Evolutionary conservation across 2,113 vertebrate species (phyloP), one percentile per base, ranked within the genome.

Genomic region (Andinoacara biseriatus): DNA sequence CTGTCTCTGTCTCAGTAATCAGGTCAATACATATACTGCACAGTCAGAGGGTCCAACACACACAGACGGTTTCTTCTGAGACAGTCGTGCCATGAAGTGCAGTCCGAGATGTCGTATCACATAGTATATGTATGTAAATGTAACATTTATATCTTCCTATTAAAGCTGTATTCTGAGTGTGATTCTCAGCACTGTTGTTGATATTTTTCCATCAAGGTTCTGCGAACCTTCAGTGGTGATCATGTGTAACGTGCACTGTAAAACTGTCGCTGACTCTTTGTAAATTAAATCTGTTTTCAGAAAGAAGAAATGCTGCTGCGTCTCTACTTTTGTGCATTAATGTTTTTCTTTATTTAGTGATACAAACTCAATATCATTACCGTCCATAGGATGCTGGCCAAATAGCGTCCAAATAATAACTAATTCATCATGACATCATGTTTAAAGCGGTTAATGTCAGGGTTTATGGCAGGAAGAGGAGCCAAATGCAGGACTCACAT

Each of bases 271-370:
- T 84, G 90, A 90, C 88, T 94, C 78, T 94, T 94, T 94, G 90
- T 95, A 93, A 92, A 95, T 92, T 93, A 95, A 95, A 94, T 76
- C 26, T 83, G 86, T 84, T 92, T 93, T 87, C 86, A 89, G 79
- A 89, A 90, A 84, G 10, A 78, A 80, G 10, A 78, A 80, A 69
- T 57, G 58, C 33, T 74, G 67, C 54, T 59, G 33, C 69, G 83
- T 85, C 61, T 69, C 82, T 10, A 69, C 38, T 91, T 76, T 57
- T 58, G 13, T 58, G 49, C 18, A 10, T 67, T 3, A 67, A 6
- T 2, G 2, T 61, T 35, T 60, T 7, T 52, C 9, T 46, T 46
- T 14, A 49, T 5, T 69, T 49, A 2, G 24, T 69, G 15, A 69
- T 17, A 52, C 2, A 72, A 72, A 52, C 15, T 20, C 49, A 3